A percentile compares a stretch with the other conserved stretches of the same genome.
These are phyloP conservation scores for Corythoichthys haematopterus DNA, from an alignment of 2,113 vertebrate genomes.

Conservation along the genomic window DNA sequence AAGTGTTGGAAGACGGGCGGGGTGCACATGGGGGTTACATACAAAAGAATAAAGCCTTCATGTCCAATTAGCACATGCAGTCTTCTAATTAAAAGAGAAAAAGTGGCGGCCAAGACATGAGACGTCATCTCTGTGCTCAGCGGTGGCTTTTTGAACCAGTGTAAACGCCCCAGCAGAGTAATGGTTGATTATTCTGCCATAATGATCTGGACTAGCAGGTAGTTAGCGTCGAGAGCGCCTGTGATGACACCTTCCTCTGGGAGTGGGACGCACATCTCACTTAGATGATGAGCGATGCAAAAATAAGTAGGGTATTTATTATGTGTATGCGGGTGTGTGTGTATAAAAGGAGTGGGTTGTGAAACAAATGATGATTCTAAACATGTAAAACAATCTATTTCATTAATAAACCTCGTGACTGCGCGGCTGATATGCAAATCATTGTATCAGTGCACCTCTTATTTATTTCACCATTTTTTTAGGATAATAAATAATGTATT, in stretches of 20 bases:
- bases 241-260: constrained; percentile 27
- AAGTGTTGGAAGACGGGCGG: constrained; percentile 40
- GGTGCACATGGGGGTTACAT: constrained; percentile 17
- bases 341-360: not conserved
- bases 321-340: constrained; percentile 12
- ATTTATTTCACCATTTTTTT: too few species aligned
- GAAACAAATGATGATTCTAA: too few species aligned
- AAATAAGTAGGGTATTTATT: constrained; percentile 32
- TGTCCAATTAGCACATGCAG: constrained; percentile 61
- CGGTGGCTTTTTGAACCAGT: constrained; percentile 47
- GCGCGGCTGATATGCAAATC: too few species aligned
- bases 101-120: constrained; percentile 31
- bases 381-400: too few species aligned
- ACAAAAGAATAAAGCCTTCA: constrained; percentile 43
- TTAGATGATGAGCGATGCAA: constrained; percentile 55
- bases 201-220: constrained; percentile 67
- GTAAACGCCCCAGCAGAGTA: constrained; percentile 46
- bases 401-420: too few species aligned
- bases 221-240: constrained; percentile 26
- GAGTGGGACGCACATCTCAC: not conserved
- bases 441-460: too few species aligned
- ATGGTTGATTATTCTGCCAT: constrained; percentile 61
- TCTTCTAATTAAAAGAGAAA: constrained; percentile 61
- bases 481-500: too few species aligned
- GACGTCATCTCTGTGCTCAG: constrained; percentile 46